Conservation (phyloP, 2,797 vertebrate species). For the Lepus oiostolus region DNA sequence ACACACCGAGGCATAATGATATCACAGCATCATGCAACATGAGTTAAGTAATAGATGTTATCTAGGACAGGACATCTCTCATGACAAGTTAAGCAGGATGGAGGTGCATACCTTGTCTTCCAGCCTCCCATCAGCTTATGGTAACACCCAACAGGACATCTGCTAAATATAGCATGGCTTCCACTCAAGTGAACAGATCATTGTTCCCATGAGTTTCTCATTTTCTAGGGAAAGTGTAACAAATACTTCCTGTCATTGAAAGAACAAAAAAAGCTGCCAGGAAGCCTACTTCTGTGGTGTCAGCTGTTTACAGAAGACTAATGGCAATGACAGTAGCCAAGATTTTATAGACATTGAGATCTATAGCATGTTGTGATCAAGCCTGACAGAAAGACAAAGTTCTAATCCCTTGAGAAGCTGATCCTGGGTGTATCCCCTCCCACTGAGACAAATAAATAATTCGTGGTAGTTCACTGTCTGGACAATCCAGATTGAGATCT, state of each 20-base stretch:
- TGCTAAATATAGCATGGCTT: not conserved
- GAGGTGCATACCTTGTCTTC: accelerated
- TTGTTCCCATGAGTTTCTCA: not conserved
- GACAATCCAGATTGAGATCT: not conserved
- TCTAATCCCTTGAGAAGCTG: not conserved
- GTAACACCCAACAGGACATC: not conserved
- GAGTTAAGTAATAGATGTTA: not conserved
- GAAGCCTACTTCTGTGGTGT: not conserved
- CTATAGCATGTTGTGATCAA: not conserved
- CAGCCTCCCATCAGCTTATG: not conserved
- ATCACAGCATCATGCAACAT: not conserved
- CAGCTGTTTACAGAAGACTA: not conserved
- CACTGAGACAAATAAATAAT: not conserved
- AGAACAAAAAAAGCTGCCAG: not conserved
- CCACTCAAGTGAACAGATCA: not conserved
- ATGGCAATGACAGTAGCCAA: not conserved
- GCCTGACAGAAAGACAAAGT: not conserved
- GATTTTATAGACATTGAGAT: not conserved
- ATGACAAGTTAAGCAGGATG: not conserved
- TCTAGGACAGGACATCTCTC: not conserved
- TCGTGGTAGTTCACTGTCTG: not conserved
- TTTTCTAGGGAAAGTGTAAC: not conserved
- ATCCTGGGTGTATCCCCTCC: not conserved
- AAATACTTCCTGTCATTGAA: not conserved
- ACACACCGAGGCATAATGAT: not conserved